Evolutionary conservation across 1,140 invertebrate genomes (phyloP).

Genomic region (Piezodorus guildinii): DNA sequence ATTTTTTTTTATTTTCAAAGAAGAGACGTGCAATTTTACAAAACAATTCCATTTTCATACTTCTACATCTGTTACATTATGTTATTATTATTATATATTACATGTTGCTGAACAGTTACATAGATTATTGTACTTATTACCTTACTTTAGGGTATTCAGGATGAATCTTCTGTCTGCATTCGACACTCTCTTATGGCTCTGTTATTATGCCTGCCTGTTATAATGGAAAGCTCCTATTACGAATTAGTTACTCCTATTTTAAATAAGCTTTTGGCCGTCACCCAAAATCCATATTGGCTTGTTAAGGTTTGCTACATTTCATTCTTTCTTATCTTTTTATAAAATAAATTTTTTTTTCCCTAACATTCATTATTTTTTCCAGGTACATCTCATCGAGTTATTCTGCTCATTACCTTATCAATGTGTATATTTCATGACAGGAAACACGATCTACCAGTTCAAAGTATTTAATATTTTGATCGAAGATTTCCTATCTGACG

Average conservation of each 20-base stretch:
- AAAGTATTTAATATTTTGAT: slow-evolving; percentile 48
- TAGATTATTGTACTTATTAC: no score
- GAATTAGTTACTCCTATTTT: slow-evolving; percentile 42
- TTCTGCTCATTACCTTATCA: slow-evolving; percentile 45
- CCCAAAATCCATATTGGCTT: slow-evolving; percentile 72
- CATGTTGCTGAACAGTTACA: no score
- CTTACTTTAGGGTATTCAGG: slow-evolving; percentile 47
- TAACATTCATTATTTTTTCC: slow-evolving; percentile 21
- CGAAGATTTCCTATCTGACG: slow-evolving; percentile 53
- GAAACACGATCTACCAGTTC: slow-evolving; percentile 42
- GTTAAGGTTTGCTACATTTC: slow-evolving; percentile 51
- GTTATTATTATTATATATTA: slow-evolving; percentile 22
- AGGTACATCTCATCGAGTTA: slow-evolving; percentile 48
- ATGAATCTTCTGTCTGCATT: slow-evolving; percentile 54
- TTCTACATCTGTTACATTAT: no score
- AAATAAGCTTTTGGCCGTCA: slow-evolving; percentile 46
- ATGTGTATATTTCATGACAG: slow-evolving; percentile 38
- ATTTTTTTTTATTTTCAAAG: no score
- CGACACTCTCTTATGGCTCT: slow-evolving; percentile 49
- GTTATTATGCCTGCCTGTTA: slow-evolving; percentile 42
- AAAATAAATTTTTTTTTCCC: slow-evolving; percentile 20
- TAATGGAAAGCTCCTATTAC: slow-evolving; percentile 49
- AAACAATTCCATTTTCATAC: no score
- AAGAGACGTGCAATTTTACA: no score
- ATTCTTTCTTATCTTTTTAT: slow-evolving; percentile 26